A percentile compares a stretch with the other conserved stretches of the same genome.
Evolutionary conservation across 1,140 invertebrate genomes (phyloP).

Genomic region (Melipona quadrifasciata): DNA sequence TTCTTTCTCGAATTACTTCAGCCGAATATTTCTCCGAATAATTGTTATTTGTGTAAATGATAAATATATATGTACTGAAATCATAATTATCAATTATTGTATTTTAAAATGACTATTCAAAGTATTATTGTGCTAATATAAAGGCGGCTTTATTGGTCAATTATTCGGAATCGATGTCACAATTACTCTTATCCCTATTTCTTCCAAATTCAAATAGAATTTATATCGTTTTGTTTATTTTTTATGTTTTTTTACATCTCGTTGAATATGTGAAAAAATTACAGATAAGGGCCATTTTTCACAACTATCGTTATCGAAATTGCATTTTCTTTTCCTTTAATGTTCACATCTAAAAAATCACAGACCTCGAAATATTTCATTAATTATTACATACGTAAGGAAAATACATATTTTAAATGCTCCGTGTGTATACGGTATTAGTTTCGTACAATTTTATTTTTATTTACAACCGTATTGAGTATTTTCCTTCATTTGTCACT

Average conservation of each 20-base stretch:
- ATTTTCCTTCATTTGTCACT: neutral
- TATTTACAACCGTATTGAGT: slow-evolving; percentile 38
- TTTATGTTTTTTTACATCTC: neutral
- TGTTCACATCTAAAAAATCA: slow-evolving; percentile 29
- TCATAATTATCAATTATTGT: slow-evolving; percentile 74
- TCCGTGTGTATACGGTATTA: neutral
- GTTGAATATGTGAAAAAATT: neutral
- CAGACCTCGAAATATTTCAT: slow-evolving; percentile 36
- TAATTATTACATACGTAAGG: slow-evolving; percentile 19
- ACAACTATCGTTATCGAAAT: neutral
- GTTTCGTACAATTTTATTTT: slow-evolving; percentile 46
- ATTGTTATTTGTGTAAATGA: slow-evolving; percentile 73
- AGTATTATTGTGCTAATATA: slow-evolving; percentile 78
- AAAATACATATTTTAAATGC: slow-evolving; percentile 40
- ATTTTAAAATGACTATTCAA: slow-evolving; percentile 75
- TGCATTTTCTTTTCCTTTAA: neutral
- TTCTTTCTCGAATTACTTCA: slow-evolving; percentile 58
- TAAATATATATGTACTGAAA: slow-evolving; percentile 69
- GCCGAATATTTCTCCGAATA: slow-evolving; percentile 67
- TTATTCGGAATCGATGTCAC: slow-evolving; percentile 55
- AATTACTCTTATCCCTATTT: slow-evolving; percentile 42
- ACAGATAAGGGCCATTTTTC: neutral
- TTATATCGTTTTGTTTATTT: neutral
- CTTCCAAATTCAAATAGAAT: neutral
- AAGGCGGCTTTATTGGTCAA: slow-evolving; percentile 75